Evolutionary conservation across 2,797 vertebrate species (phyloP), one percentile per base, ranked within the genome.

Genomic region (Aulostomus chinensis): DNA sequence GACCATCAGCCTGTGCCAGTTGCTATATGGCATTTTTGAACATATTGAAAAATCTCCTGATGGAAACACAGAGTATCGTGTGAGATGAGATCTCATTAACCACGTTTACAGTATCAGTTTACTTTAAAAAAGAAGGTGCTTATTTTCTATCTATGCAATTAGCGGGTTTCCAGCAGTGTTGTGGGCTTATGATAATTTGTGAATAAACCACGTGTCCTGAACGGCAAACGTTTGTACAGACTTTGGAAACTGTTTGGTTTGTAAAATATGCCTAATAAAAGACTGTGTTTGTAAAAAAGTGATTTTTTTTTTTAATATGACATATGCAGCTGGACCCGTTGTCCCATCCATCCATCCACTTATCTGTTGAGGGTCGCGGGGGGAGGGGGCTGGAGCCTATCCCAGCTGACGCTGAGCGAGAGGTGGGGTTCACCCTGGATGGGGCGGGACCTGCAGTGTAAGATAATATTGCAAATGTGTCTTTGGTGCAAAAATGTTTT

Each of bases 91-190:
- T 67, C 21, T 31, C 41, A 7, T 46, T 46, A 18, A 17, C 52
- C 18, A 18, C 2, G 73, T 88, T 86, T 83, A 78, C 79, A 78
- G 2, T 42, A 29, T 73, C 17, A 13, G 49, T 82, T 74, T 74
- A 67, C 37, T 70, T 66, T 70, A 9, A 41, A 31, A 49, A 74
- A 58, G 35, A 69, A 71, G 81, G 84, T 88, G 86, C 82, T 90
- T 86, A 56, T 81, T 82, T 82, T 84, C 59, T 78, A 87, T 81
- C 88, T 91, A 91, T 92, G 88, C 88, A 91, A 92, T 51, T 50
- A 53, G 72, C 58, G 46, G 60, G 65, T 84, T 84, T 83, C 52
- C 64, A 78, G 24, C 49, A 39, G 68, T 58, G 53, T 73, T n/a
- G n/a, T n/a, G n/a, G n/a, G n/a, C n/a, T n/a, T n/a, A n/a, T n/a